Evolutionary conservation across 2,888 invertebrate genomes (phyloP), one percentile per base, ranked within the genome.

Genomic region (Acanthacorydalis orientalis): DNA sequence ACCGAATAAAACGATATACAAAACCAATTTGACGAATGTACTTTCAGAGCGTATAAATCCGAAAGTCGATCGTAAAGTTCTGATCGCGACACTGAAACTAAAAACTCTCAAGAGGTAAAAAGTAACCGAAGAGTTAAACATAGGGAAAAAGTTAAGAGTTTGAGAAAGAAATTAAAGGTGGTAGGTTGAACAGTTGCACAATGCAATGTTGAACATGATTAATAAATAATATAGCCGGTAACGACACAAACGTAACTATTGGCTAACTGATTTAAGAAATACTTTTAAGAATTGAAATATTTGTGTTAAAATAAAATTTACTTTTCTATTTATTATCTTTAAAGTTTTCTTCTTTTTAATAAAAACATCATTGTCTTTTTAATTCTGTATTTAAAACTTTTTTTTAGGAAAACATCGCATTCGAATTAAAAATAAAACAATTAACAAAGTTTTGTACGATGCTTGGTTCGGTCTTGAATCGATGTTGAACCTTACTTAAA

Each of bases 271-370:
- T 47, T 47, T 47, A 43, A 43, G 43, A 43, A 47, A 47, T 47
- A 47, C 47, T 47, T 47, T 47, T 43, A 42, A 39, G 46, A 46
- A 46, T 46, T 46, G 46, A 46, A 46, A 46, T 46, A 46, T 46
- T 46, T 46, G 23, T 35, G 31, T 14, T 38, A 39, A 38, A 46
- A 46, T 46, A 46, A 46, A 39, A 40, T 44, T 44, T 44, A 44
- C 31, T 44, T 31, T 44, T 44, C 40, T 46, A 46, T 46, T 46
- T 46, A 40, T 46, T 31, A 46, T 46, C 46, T 38, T n/a, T 31
- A 7, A 23, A 33, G 32, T 33, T 32, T 44, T 16, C 14, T 37
- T 23, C 23, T 23, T 23, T 23, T 23, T 23, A 23, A 23, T 23
- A 23, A 23, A 23, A 23, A 23, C 23, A 23, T 23, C 23, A 23